phyloP scores from a whole-genome alignment of 2,888 invertebrate species.

The Lasioglossum marginatum region DNA sequence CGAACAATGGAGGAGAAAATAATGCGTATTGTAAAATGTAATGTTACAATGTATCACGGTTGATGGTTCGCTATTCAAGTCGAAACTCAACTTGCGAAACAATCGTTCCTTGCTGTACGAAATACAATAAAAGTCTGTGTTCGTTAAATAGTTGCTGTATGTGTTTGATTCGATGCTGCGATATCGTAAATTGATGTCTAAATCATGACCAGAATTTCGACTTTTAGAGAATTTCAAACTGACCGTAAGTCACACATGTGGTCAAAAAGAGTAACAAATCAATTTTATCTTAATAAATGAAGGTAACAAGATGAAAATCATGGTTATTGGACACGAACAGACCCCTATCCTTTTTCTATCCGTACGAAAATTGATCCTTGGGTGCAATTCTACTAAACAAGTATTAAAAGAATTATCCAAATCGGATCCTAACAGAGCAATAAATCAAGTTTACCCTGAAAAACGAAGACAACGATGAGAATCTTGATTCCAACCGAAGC shows the following conservation, averaged over 20 bases:
- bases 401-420: neutral
- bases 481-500: too few relatives aligned
- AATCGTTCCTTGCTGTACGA: too few relatives aligned
- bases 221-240: too few relatives aligned
- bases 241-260: too few relatives aligned
- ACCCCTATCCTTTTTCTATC: too few relatives aligned
- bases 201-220: neutral
- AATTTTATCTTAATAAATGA: too few relatives aligned
- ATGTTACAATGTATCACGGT: neutral
- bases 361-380: too few relatives aligned
- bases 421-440: neutral
- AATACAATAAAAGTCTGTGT: neutral
- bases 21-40: neutral
- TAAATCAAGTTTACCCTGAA: neutral
- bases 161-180: neutral
- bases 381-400: neutral
- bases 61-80: too few relatives aligned
- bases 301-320: too few relatives aligned
- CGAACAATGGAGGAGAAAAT: neutral
- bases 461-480: neutral
- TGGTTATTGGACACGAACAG: too few relatives aligned
- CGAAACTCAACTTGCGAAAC: too few relatives aligned
- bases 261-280: too few relatives aligned
- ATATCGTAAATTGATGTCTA: neutral
- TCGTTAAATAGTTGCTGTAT: neutral